Percentiles rank a stretch among this genome's conserved stretches.
These are phyloP conservation scores for Conomelus anceps DNA, from an alignment of 2,888 invertebrate genomes.

Conservation along the genomic window DNA sequence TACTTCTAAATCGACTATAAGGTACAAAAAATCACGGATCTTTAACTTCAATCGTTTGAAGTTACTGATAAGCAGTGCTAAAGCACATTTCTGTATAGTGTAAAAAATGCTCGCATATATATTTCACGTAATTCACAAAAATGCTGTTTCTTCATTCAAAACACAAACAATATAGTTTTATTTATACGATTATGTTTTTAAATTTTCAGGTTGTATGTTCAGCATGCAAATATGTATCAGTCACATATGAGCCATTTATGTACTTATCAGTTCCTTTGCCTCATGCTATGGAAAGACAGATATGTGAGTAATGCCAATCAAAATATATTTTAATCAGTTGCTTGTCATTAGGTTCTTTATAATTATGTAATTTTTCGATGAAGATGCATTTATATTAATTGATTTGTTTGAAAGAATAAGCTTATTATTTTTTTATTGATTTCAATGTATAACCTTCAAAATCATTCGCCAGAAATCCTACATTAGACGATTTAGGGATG, in stretches of 20 bases:
- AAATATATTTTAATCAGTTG: conserved; percentile 5
- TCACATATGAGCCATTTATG: conserved; percentile 61
- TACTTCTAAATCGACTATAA: too few relatives aligned
- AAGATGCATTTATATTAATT: neutral
- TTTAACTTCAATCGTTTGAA: too few relatives aligned
- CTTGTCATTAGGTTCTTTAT: conserved; percentile 1
- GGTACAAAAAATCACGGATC: too few relatives aligned
- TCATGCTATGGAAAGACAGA: conserved; percentile 53
- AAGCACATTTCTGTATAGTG: too few relatives aligned
- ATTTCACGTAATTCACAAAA: too few relatives aligned
- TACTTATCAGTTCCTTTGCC: conserved; percentile 59
- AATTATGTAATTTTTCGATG: conserved; percentile 1
- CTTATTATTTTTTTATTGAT: neutral
- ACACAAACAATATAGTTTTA: neutral
- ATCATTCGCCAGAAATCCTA: too few relatives aligned
- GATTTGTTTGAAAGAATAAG: neutral
- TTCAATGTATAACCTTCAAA: too few relatives aligned
- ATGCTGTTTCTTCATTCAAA: neutral
- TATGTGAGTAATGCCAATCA: conserved; percentile 42
- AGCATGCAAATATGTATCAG: conserved; percentile 53
- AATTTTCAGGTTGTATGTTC: conserved; percentile 52
- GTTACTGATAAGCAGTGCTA: too few relatives aligned
- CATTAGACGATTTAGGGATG: too few relatives aligned
- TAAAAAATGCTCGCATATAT: too few relatives aligned
- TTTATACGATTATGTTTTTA: conserved; percentile 8